Evolutionary conservation across 2,888 invertebrate genomes (phyloP), one percentile per base, ranked within the genome.

Genomic region (Zygogramma bicolorata): DNA sequence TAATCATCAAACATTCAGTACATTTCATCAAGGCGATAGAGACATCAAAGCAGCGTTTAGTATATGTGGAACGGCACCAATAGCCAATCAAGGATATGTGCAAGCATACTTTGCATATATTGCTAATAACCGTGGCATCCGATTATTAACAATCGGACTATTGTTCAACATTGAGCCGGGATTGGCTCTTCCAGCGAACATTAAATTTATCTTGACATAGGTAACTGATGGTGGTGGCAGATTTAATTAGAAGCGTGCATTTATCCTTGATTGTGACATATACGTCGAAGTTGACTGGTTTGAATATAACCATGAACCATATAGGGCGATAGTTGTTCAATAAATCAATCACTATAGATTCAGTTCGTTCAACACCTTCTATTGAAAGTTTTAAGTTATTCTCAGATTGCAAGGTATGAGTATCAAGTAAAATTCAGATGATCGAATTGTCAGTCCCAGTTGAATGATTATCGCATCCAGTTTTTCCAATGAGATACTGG

Each of bases 181-280:
- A 63, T 69, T 69, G 61, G 49, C 61, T 15, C 57, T 70, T 70
- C 63, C 59, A 63, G 34, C 18, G 18, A 15, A 20, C 46, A 42
- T 29, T 38, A 59, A 34, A 46, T 65, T 40, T 60, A 69, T 69
- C 69, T 69, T 63, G 58, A 70, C 65, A 61, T 40, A 22, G 60
- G 40, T 53, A 53, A 66, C 61, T 62, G 70, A 25, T 53, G n/a
- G 6, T 6, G n/a, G 25, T 6, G 27, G n/a, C 27, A 53, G 53
- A 53, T 49, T 62, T 70, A 66, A 70, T 66, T 70, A 66, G 61
- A 38, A 53, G 49, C 29, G 60, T 53, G 18, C 60, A 66, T 66
- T 66, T 46, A 62, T 53, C 66, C 60, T 49, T 66, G 53, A 34
- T 70, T 53, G 60, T 66, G 2, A 4, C 27, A n/a, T 22, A 27